Conservation (phyloP, 2,888 invertebrate species). For the Formica aserva region DNA sequence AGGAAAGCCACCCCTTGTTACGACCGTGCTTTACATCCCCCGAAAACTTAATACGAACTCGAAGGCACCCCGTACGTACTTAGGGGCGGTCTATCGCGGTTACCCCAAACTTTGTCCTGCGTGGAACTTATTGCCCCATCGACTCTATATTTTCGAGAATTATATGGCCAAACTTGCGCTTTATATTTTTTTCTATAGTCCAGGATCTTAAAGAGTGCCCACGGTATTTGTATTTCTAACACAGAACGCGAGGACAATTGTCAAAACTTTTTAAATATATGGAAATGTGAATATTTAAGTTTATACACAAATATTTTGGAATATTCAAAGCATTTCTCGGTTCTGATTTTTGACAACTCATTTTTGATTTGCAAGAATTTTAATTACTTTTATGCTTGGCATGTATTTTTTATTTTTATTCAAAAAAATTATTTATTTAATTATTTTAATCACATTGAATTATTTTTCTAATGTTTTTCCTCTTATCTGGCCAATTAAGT, state of each 20-base stretch:
- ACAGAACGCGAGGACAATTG: not conserved
- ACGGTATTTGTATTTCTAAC: not conserved
- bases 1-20: constrained; percentile 70
- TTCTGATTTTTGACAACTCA: no score
- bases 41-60: constrained; percentile 64
- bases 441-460: not conserved
- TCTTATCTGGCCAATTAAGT: not conserved
- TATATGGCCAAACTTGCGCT: not conserved
- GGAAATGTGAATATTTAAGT: not conserved
- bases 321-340: not conserved
- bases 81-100: constrained; percentile 61
- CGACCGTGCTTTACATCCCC: constrained; percentile 69
- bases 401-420: not conserved
- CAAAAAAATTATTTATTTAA: not conserved
- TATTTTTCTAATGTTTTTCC: not conserved
- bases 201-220: not conserved
- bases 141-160: constrained; percentile 27
- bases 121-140: constrained; percentile 45
- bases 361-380: no score
- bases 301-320: not conserved
- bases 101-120: constrained; percentile 45
- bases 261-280: not conserved
- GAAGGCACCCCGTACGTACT: constrained; percentile 51
- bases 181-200: not conserved
- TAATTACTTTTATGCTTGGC: not conserved